Base-by-base conservation (phyloP, 1,140 invertebrate species). In the Reticulitermes speratus region DNA sequence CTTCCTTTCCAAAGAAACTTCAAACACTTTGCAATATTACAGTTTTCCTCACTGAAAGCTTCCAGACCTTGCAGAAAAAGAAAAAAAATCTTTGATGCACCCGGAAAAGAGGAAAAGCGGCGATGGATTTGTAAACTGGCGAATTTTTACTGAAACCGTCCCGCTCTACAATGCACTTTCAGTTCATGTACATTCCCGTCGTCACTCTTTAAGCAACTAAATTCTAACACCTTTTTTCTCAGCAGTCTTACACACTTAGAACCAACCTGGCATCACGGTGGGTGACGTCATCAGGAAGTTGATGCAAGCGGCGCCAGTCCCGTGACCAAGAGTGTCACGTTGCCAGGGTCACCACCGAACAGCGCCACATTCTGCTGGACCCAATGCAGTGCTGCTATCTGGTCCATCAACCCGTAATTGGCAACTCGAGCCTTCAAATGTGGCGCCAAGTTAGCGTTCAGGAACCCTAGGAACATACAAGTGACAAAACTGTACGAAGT, bases 201-300 rank as follows among this genome's bases (percentile, higher is more conserved):
- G n/a, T n/a, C n/a, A n/a, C n/a, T n/a, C n/a, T 0, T 16, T 16
- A 48, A 48, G 7, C 14, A 48, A 3, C 45, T 48, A 48, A 48
- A 48, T 48, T 48, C 9, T 3, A 48, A 48, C 9, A 9, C 9
- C n/a, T n/a, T n/a, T n/a, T n/a, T n/a, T n/a, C n/a, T n/a, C n/a
- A n/a, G n/a, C n/a, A 7, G 14, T 48, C 14, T 48, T 48, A 9
- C 45, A 38, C 38, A 82, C 1, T 30, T 12, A 65, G 65, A 48
- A 88, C 89, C 90, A 90, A 96, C 96, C 96, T 82, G 96, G 95
- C 90, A 97, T 96, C 85, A 97, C 97, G 81, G 97, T 96, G 0
- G 97, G 97, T 44, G 97, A 98, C 82, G 98, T 96, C 94, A 98
- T 98, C 81, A 99, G 94, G 90, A 98, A 97, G 91, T 99, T 97